Percentiles rank a stretch among this genome's conserved stretches.
Conservation (phyloP, 2,888 invertebrate species). For the Tenodera sinensis region DNA sequence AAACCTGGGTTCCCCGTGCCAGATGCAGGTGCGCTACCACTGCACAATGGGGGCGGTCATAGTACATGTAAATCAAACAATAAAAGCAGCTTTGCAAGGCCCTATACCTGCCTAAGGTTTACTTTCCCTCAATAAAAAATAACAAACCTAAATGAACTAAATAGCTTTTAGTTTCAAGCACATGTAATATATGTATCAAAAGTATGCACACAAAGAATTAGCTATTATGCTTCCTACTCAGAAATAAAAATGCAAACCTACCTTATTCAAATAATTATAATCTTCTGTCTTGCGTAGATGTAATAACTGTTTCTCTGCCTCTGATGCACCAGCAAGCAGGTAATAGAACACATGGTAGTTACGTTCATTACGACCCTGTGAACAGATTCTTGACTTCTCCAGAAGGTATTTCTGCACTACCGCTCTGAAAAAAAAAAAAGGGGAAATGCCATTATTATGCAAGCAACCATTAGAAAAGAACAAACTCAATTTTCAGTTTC, state of each 20-base stretch:
- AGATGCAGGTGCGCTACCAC: too few relatives aligned
- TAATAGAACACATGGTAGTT: slow-evolving; percentile 99
- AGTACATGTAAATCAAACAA: too few relatives aligned
- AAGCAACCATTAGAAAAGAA: not conserved
- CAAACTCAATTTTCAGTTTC: not conserved
- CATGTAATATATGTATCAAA: not conserved
- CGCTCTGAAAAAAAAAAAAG: slow-evolving; percentile 58
- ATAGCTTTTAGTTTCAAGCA: too few relatives aligned
- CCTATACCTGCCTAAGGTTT: too few relatives aligned
- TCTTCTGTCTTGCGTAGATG: slow-evolving; percentile 81
- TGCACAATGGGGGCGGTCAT: too few relatives aligned
- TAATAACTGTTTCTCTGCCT: slow-evolving; percentile 74
- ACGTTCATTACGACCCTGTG: slow-evolving; percentile 88
- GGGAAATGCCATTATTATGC: slow-evolving; percentile 6
- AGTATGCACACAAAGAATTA: not conserved
- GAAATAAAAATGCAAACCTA: slow-evolving; percentile 31
- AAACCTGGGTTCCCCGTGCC: too few relatives aligned
- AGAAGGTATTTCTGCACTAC: slow-evolving; percentile 94
- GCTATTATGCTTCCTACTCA: not conserved
- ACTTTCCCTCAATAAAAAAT: too few relatives aligned
- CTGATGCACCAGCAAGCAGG: slow-evolving; percentile 83
- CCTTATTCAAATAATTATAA: slow-evolving; percentile 87
- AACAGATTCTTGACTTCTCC: slow-evolving; percentile 92
- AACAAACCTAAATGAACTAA: too few relatives aligned
- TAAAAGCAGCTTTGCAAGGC: too few relatives aligned